Evolutionary conservation across 2,113 vertebrate genomes (phyloP).

Genomic region (Elanoides forficatus): DNA sequence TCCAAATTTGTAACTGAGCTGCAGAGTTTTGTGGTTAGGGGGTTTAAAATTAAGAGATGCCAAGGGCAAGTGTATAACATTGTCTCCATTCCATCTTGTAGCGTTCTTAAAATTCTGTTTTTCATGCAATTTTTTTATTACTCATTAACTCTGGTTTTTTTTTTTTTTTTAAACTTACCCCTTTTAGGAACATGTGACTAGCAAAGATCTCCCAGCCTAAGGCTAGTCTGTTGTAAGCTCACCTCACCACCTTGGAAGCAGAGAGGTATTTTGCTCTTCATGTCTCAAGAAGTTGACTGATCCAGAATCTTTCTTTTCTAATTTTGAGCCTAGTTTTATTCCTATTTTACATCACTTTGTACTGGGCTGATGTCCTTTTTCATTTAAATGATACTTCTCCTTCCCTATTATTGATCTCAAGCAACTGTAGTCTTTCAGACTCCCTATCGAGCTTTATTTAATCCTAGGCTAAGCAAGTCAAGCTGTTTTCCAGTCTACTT

Average conservation of each 20-base stretch:
- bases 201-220: background rate
- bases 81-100: background rate
- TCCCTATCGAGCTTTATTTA: background rate
- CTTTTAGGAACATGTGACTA: background rate
- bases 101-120: background rate
- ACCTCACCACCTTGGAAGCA: background rate
- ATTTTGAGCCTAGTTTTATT: background rate
- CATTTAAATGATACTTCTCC: background rate
- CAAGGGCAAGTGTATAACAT: background rate
- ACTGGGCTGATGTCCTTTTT: background rate
- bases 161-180: background rate
- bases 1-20: background rate
- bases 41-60: background rate
- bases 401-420: background rate
- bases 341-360: background rate
- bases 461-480: background rate
- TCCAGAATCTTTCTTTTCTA: background rate
- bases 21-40: background rate
- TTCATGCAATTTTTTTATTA: background rate
- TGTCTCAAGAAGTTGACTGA: background rate
- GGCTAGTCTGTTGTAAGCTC: background rate
- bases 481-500: constrained; percentile 19
- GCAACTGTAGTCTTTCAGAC: background rate
- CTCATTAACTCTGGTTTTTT: background rate
- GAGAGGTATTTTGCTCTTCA: background rate